Percentiles rank a stretch among this genome's conserved stretches.
phyloP scores from a whole-genome alignment of 2,888 invertebrate genomes.

The Sphaeridia pumilis region DNA sequence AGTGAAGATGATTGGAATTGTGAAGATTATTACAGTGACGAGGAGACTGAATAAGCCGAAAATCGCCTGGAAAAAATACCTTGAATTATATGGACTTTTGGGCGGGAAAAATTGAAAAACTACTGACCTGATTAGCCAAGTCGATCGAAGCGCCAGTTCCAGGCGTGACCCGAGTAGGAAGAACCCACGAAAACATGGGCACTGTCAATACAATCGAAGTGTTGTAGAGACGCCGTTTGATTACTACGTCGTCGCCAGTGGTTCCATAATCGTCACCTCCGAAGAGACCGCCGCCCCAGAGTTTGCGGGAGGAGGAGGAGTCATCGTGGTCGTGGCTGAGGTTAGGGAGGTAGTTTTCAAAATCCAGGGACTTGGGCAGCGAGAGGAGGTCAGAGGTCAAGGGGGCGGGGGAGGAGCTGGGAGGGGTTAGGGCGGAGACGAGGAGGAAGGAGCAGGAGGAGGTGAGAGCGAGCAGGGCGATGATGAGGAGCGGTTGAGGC shows the following conservation, averaged over 20 bases:
- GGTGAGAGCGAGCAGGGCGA: too few relatives aligned
- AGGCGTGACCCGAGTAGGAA: conserved; percentile 31
- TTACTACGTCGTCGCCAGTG: conserved; percentile 16
- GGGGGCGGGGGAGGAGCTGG: too few relatives aligned
- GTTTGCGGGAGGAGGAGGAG: not conserved
- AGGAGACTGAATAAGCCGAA: conserved; percentile 34
- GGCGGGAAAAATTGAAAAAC: too few relatives aligned
- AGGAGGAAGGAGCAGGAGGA: too few relatives aligned
- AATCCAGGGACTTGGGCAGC: not conserved
- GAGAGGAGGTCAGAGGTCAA: too few relatives aligned
- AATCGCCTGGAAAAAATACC: conserved; percentile 23
- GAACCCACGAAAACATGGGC: conserved; percentile 30
- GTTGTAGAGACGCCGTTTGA: conserved; percentile 29
- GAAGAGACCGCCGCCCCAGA: not conserved
- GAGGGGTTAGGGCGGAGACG: too few relatives aligned
- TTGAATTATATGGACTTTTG: not conserved
- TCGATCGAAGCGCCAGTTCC: conserved; percentile 26
- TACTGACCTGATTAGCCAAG: conserved; percentile 30
- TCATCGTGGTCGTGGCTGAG: not conserved
- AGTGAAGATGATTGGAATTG: conserved; percentile 34
- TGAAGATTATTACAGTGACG: conserved; percentile 30
- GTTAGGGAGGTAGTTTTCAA: conserved; percentile 1
- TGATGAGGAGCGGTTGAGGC: too few relatives aligned
- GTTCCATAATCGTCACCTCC: conserved; percentile 17
- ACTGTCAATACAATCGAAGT: conserved; percentile 34